Evolutionary conservation across 2,113 vertebrate genomes (phyloP).

Genomic region (Elanoides forficatus): DNA sequence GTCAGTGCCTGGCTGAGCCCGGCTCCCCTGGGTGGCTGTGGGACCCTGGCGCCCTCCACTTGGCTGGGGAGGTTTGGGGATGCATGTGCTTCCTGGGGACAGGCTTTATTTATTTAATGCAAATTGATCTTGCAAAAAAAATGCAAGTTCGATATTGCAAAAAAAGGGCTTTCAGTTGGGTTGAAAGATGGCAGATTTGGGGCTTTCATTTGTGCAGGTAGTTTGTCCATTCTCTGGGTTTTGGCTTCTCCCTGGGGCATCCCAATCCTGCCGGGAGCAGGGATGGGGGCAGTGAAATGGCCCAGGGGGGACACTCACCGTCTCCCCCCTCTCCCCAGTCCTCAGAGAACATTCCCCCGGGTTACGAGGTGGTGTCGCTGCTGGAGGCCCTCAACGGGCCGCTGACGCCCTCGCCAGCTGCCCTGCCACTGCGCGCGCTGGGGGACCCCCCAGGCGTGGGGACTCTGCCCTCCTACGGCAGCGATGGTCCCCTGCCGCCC

Average conservation of each 20-base stretch:
- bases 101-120: neutral
- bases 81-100: accelerated
- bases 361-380: conserved; percentile 93
- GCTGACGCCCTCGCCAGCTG: conserved; percentile 79
- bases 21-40: neutral
- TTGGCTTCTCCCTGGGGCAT: neutral
- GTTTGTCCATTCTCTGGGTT: neutral
- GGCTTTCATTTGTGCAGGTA: neutral
- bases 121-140: neutral
- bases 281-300: accelerated
- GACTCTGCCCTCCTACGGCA: conserved; percentile 81
- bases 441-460: conserved; percentile 78
- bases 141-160: accelerated
- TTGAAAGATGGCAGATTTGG: neutral
- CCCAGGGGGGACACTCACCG: neutral
- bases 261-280: neutral
- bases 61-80: neutral
- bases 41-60: neutral
- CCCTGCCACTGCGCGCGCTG: conserved; percentile 76
- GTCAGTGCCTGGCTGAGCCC: conserved; percentile 66
- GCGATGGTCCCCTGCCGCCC: conserved; percentile 78
- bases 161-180: accelerated
- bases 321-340: conserved; percentile 70
- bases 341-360: conserved; percentile 91
- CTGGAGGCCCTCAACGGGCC: conserved; percentile 96